Base-by-base conservation (phyloP, 2,888 invertebrate genomes). In the Zelleria hepariella region DNA sequence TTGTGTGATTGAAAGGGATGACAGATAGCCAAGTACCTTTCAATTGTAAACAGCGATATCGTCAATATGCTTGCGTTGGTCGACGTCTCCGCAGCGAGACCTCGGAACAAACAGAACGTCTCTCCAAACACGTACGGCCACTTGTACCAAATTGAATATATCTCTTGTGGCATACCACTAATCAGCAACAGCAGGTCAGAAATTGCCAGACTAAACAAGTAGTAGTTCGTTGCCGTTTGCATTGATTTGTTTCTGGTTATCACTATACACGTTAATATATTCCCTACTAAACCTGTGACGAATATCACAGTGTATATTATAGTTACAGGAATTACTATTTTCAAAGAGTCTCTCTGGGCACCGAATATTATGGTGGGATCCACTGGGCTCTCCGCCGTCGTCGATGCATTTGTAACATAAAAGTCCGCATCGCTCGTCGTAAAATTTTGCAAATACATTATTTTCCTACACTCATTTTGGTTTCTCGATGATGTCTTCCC, bases 21-120 rank as follows among this genome's bases (percentile, higher is more conserved):
- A 65, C 92, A 92, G 62, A 92, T 92, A 8, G 92, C 92, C 62
- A 92, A 78, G 66, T 92, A 92, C 61, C 92, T 89, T 75, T 96
- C 96, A 48, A 94, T 91, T 0, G 96, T 96, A 78, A 96, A 97
- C 18, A 95, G 92, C 0, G 95, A 95, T 64, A 96, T 96, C 1
- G 93, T 94, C 54, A 94, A 75, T 0, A 94, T 93, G 4, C 94
- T 94, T 0, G 95, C 95, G 73, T 94, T 94, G 0, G 94, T 93
- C 0, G 94, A 93, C 0, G 94, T 94, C 77, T 96, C 96, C 0
- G 96, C 94, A 1, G 95, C 91, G 54, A 96, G 81, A 0, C 94
- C 95, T 47, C 95, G 91, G 3, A 94, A 82, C 24, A 95, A 90
- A 78, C 96, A 97, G 73, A 96, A 95, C 2, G 91, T 89, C 64